A percentile compares a stretch with the other conserved stretches of the same genome.
These are phyloP conservation scores for Paralvinella palmiformis DNA, from an alignment of 1,140 invertebrate species.

Conservation along the genomic window DNA sequence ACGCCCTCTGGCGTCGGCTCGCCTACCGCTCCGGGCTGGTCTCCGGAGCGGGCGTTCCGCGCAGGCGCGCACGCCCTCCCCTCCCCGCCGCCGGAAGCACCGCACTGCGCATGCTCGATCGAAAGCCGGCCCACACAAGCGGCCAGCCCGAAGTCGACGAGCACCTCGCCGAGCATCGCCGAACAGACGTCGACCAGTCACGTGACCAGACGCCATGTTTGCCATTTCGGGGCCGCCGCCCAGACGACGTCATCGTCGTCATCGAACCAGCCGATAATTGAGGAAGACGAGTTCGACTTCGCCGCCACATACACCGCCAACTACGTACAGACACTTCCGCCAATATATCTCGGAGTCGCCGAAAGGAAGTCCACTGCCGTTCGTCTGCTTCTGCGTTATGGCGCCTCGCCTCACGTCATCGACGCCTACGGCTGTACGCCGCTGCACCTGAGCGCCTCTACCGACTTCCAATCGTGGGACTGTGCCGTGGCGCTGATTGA, in stretches of 20 bases:
- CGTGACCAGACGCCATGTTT: too few relatives aligned
- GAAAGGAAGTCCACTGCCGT: slow-evolving; percentile 53
- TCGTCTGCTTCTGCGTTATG: slow-evolving; percentile 55
- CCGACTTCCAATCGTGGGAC: slow-evolving; percentile 53
- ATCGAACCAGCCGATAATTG: neutral
- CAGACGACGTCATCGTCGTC: neutral
- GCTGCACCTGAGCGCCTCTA: slow-evolving; percentile 55
- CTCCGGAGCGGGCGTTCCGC: too few relatives aligned
- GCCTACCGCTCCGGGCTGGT: too few relatives aligned
- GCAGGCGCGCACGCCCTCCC: too few relatives aligned
- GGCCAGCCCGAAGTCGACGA: too few relatives aligned
- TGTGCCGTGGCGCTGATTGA: slow-evolving; percentile 55
- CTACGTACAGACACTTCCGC: slow-evolving; percentile 54
- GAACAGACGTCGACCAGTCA: too few relatives aligned
- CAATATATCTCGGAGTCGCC: slow-evolving; percentile 55
- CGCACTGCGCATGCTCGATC: too few relatives aligned
- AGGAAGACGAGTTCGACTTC: slow-evolving; percentile 21
- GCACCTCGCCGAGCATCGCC: too few relatives aligned
- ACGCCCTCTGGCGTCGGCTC: too few relatives aligned
- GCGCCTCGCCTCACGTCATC: slow-evolving; percentile 51
- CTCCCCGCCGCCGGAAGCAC: too few relatives aligned
- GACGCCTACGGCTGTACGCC: slow-evolving; percentile 57
- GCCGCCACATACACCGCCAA: slow-evolving; percentile 50
- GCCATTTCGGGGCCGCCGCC: neutral
- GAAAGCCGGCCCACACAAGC: too few relatives aligned